Conservation (phyloP, 2,888 invertebrate genomes). For the Amphipyra berbera region DNA sequence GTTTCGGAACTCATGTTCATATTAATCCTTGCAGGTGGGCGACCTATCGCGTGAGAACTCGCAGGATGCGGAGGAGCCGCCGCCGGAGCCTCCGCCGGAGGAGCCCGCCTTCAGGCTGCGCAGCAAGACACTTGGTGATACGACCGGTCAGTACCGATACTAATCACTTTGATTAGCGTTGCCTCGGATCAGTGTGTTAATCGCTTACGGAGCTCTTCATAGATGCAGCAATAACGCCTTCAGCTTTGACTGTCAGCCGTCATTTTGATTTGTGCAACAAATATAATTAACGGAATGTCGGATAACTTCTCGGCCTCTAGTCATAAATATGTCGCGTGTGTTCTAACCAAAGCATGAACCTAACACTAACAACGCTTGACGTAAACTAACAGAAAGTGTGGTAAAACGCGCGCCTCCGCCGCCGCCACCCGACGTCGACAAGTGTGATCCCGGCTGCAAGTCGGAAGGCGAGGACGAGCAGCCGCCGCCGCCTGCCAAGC, state of each 20-base stretch:
- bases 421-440: conserved; percentile 84
- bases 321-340: not conserved
- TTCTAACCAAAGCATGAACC: conserved; percentile 10
- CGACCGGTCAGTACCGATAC: conserved; percentile 89
- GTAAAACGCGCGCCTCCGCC: conserved; percentile 76
- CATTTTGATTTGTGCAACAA: no score
- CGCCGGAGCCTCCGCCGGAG: conserved; percentile 71
- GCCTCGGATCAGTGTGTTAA: no score
- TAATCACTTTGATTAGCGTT: not conserved
- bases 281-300: no score
- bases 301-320: no score
- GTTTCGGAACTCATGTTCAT: not conserved
- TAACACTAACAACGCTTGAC: conserved; percentile 11
- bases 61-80: conserved; percentile 92
- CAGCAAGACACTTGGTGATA: conserved; percentile 97
- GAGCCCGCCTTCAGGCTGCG: conserved; percentile 92
- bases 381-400: conserved; percentile 65
- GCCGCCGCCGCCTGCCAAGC: conserved; percentile 91
- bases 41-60: conserved; percentile 92
- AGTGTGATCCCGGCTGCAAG: conserved; percentile 93
- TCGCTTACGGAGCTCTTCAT: no score
- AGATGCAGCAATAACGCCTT: no score
- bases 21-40: conserved; percentile 84
- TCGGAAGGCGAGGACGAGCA: conserved; percentile 96
- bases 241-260: no score